These are phyloP conservation scores for Coilia nasus DNA, from an alignment of 2,797 vertebrate species.

Conservation along the genomic window DNA sequence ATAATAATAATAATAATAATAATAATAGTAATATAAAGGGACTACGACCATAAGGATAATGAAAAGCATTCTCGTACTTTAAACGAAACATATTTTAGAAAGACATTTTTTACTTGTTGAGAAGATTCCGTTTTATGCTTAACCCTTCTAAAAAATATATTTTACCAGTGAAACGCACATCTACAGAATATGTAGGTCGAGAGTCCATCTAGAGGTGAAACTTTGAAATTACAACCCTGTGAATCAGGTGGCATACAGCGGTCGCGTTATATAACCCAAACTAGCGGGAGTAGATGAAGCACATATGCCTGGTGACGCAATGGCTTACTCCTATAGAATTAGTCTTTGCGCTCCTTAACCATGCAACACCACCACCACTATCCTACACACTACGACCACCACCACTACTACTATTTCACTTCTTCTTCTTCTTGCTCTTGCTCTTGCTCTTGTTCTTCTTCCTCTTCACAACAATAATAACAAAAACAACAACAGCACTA, in stretches of 20 bases:
- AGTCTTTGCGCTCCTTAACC: too few species aligned
- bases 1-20: not conserved
- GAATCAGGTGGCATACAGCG: not conserved
- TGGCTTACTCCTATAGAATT: too few species aligned
- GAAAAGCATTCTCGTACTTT: not conserved
- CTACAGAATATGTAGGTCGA: constrained; percentile 34
- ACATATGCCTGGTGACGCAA: not conserved
- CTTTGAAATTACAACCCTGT: constrained; percentile 19
- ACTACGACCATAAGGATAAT: not conserved
- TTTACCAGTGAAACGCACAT: not conserved
- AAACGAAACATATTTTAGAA: constrained; percentile 1
- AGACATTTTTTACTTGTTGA: not conserved
- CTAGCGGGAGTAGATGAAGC: not conserved
- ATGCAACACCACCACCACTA: too few species aligned
- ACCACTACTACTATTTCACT: too few species aligned
- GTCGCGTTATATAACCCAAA: not conserved
- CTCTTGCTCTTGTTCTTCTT: too few species aligned
- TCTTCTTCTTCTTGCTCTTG: too few species aligned
- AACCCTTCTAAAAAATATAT: not conserved
- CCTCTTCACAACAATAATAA: too few species aligned
- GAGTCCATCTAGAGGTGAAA: constrained; percentile 48
- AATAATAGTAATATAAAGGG: not conserved
- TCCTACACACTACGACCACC: too few species aligned
- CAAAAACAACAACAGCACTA: not conserved
- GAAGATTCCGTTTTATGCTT: not conserved